phyloP scores from a whole-genome alignment of 1,140 invertebrate species.

The Anastrepha obliqua region DNA sequence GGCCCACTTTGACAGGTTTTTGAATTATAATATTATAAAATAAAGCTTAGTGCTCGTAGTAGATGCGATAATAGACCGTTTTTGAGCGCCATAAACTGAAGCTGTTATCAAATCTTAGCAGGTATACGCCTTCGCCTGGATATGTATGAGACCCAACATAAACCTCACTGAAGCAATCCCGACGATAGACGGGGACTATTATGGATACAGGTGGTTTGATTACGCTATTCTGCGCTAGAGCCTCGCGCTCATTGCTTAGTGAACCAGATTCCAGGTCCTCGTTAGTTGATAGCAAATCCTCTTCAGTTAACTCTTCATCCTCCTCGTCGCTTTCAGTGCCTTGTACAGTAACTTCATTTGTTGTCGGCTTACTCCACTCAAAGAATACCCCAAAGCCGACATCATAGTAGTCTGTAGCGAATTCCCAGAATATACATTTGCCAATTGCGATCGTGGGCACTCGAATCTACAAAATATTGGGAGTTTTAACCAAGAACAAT shows the following conservation, averaged over 20 bases:
- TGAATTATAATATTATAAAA: conserved; percentile 12
- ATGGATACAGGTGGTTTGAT: conserved; percentile 81
- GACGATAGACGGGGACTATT: conserved; percentile 93
- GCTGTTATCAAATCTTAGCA: conserved; percentile 99
- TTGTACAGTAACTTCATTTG: conserved; percentile 89
- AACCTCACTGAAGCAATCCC: conserved; percentile 97
- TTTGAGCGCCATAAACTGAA: conserved; percentile 99
- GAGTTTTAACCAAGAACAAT: not conserved
- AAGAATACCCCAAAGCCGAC: conserved; percentile 99
- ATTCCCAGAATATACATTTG: conserved; percentile 98
- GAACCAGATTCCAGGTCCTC: conserved; percentile 74
- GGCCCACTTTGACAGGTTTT: not conserved
- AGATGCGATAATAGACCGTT: conserved; percentile 98
- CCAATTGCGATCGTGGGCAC: conserved; percentile 98
- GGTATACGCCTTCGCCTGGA: conserved; percentile 97
- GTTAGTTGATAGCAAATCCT: conserved; percentile 76
- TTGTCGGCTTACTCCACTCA: conserved; percentile 94
- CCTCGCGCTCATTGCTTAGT: conserved; percentile 64
- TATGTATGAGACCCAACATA: conserved; percentile 98
- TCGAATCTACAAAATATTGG: conserved; percentile 77
- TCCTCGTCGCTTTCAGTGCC: conserved; percentile 91
- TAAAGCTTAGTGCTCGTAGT: conserved; percentile 86
- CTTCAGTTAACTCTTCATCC: conserved; percentile 76
- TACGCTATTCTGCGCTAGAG: conserved; percentile 57
- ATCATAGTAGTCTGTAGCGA: conserved; percentile 98